Evolutionary conservation across 2,797 vertebrate genomes (phyloP), one percentile per base, ranked within the genome.

Genomic region (Microctenopoma stevenorrisi): DNA sequence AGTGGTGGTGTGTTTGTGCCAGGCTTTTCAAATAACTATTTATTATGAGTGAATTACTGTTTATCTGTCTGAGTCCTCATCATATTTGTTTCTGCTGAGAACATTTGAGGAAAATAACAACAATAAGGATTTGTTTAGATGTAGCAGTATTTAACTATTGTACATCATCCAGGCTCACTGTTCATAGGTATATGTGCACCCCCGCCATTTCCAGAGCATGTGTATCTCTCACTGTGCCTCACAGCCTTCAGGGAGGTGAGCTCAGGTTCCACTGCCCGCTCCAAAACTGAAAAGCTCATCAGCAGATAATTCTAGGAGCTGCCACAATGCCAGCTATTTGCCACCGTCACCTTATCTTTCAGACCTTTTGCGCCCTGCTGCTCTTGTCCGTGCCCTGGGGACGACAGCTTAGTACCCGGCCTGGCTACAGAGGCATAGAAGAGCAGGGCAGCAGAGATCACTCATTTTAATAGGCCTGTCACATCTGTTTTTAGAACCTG

Each of bases 401-500:
- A 88, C 57, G 78, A 84, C 83, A 82, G 87, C 86, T 89, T 90
- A 89, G 89, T 84, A 69, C 77, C 70, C 91, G 83, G 90, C 84
- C 82, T 76, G 80, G 86, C 79, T 75, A 30, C 69, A 69, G 85
- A 62, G 22, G 83, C 70, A 79, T 78, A 83, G 82, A 81, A 74
- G 76, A 80, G 75, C 76, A 43, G 80, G 89, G 79, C 79, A 78
- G 82, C 60, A 55, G 87, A 91, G 91, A 91, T 93, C 94, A 92
- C 92, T 95, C 94, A 95, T 94, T 94, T 94, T 94, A 89, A 77
- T 94, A 92, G 85, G 91, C 90, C 90, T 89, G 90, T 92, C 91
- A 93, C 91, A 87, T 86, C 93, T 94, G 91, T 93, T 91, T 95
- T 94, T 91, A 89, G 90, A 90, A 90, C 91, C 91, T 76, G 86